Conservation (phyloP, 2,113 vertebrate species). For the Pholis gunnellus region DNA sequence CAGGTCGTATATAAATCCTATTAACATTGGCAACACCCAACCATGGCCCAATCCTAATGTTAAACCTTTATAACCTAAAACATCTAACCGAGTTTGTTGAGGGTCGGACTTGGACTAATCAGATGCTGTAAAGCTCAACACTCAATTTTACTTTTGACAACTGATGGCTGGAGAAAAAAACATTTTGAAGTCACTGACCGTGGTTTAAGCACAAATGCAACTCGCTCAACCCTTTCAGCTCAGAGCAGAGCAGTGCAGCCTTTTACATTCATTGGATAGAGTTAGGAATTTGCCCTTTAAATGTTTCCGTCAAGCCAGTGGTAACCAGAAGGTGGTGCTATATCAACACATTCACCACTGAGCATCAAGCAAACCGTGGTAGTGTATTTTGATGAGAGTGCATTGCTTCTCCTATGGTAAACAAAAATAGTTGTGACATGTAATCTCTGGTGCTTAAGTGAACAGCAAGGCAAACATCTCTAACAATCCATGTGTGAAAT, state of each 20-base stretch:
- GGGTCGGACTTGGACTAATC: background rate
- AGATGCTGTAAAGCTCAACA: background rate
- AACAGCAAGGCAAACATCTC: slow-evolving; percentile 21
- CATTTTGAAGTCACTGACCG: background rate
- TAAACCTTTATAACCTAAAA: background rate
- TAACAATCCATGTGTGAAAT: slow-evolving; percentile 16
- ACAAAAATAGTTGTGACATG: slow-evolving; percentile 12
- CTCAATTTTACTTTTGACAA: background rate
- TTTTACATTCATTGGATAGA: background rate
- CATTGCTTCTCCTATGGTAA: slow-evolving; percentile 11
- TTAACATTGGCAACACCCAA: background rate
- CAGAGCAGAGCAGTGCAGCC: background rate
- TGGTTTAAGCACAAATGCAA: background rate
- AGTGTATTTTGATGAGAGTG: background rate
- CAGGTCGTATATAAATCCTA: background rate
- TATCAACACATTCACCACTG: slow-evolving; percentile 18
- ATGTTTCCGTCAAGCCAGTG: background rate
- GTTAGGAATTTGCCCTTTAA: slow-evolving; percentile 7
- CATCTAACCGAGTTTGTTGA: background rate
- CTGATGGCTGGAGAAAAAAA: background rate
- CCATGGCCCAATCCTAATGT: background rate
- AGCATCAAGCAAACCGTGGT: background rate
- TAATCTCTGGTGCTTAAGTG: background rate
- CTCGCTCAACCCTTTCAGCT: background rate
- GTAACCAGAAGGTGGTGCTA: slow-evolving; percentile 66